Evolutionary conservation across 2,113 vertebrate genomes (phyloP).

Genomic region (Phaetusa simplex): DNA sequence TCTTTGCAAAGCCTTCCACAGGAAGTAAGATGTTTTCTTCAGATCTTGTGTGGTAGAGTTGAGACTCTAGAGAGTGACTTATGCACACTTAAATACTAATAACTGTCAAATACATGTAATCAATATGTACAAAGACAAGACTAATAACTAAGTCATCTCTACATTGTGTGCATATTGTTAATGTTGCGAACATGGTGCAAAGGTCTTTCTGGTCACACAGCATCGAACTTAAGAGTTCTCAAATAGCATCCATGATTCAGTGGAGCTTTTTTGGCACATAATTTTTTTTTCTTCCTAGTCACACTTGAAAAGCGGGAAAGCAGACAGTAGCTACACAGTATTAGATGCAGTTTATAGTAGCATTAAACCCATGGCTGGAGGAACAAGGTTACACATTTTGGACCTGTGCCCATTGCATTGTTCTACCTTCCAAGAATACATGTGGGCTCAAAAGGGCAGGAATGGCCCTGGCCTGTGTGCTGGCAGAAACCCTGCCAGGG

Average conservation of each 20-base stretch:
- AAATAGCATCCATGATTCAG: neutral
- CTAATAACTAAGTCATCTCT: neutral
- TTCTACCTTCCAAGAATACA: slow-evolving; percentile 1
- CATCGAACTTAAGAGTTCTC: neutral
- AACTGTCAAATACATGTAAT: neutral
- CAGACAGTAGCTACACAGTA: neutral
- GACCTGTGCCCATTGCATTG: neutral
- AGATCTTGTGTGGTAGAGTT: neutral
- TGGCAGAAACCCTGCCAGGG: neutral
- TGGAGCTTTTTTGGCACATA: neutral
- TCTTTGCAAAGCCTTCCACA: neutral
- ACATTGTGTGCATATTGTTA: neutral
- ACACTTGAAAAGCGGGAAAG: neutral
- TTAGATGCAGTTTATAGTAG: neutral
- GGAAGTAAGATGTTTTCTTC: neutral
- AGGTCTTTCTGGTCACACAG: neutral
- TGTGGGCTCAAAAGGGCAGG: neutral
- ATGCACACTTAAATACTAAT: neutral
- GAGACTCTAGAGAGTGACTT: neutral
- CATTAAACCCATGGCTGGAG: neutral
- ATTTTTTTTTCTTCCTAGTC: neutral
- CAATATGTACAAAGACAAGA: neutral
- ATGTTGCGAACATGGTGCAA: neutral
- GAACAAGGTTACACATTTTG: neutral
- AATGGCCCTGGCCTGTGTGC: neutral